Conservation (phyloP, 2,888 invertebrate genomes). For the Caenorhabditis japonica region DNA sequence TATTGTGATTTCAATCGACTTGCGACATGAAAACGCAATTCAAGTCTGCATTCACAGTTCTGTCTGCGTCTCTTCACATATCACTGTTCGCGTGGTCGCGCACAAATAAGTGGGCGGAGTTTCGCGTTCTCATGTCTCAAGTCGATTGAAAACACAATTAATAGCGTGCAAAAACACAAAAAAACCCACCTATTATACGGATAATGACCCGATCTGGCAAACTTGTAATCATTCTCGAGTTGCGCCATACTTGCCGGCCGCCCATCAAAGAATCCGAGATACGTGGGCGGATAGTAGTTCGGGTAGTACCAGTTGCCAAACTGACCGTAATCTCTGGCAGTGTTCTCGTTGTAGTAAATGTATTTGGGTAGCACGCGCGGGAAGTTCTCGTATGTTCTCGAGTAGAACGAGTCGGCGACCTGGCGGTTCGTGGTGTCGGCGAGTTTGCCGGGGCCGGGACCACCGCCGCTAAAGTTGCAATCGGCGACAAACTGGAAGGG, state of each 20-base stretch:
- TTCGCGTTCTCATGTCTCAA: too few relatives aligned
- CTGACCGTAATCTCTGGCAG: constrained; percentile 61
- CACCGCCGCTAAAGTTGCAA: constrained; percentile 64
- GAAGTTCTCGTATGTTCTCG: constrained; percentile 63
- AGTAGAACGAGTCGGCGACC: constrained; percentile 50
- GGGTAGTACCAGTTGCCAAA: constrained; percentile 67
- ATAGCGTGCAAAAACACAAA: too few relatives aligned
- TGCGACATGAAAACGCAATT: too few relatives aligned
- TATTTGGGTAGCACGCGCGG: constrained; percentile 65
- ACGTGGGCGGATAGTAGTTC: constrained; percentile 67
- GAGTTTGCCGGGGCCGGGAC: constrained; percentile 48
- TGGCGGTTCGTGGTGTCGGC: constrained; percentile 42
- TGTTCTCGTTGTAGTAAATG: constrained; percentile 63
- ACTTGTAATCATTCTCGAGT: constrained; percentile 67
- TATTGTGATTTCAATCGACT: too few relatives aligned
- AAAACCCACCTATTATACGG: constrained; percentile 62
- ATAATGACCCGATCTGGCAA: constrained; percentile 63
- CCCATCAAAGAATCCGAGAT: constrained; percentile 68
- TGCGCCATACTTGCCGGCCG: constrained; percentile 63
- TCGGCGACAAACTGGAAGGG: constrained; percentile 68
- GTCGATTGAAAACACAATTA: background rate
- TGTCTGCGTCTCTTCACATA: too few relatives aligned
- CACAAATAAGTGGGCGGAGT: too few relatives aligned
- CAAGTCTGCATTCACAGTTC: too few relatives aligned
- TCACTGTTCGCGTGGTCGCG: too few relatives aligned